Base-by-base conservation (phyloP, 2,113 vertebrate genomes). In the Chroicocephalus ridibundus region DNA sequence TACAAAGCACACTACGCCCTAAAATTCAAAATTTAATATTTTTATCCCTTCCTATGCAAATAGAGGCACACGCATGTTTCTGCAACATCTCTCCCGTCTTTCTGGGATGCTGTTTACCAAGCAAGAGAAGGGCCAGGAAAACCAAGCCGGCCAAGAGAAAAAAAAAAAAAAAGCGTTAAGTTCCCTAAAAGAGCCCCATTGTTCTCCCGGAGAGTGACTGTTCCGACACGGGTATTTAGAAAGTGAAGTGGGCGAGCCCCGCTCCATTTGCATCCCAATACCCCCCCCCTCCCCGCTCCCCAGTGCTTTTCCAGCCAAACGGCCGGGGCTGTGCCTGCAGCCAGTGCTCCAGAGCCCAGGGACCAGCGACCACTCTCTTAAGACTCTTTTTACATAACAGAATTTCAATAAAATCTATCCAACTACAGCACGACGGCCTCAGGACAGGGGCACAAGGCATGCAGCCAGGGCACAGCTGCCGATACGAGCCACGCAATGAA, bases 401-500 rank as follows among this genome's bases (percentile, higher is more conserved):
- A n/a, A 58, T 8, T 10, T 11, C 92, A 60, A 10, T 61, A 36
- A 57, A 77, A 94, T 5, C 82, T 4, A 79, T 2, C 44, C 24
- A 7, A 4, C 4, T 6, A 10, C 80, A 19, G 34, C 0, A 5
- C 1, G 51, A 32, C 1, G 60, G 44, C 14, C 40, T 1, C 21
- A 4, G 78, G 44, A 26, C 65, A 10, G 11, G 74, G 44, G 47
- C 74, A 10, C n/a, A 2, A 9, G 36, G 57, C 69, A 34, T 0
- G 5, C 11, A 13, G 51, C 12, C 27, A 9, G 42, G 65, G 38
- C 70, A 21, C 4, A 17, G 82, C 47, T 31, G 46, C 4, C 13
- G 2, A 9, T 9, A 21, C 0, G 0, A 61, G 71, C 57, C 52
- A 1, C 0, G 13, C 0, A 5, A 49, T 0, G 46, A 5, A 4